Evolutionary conservation across 1,140 invertebrate species (phyloP), one percentile per base, ranked within the genome.

Genomic region (Atta cephalotes): DNA sequence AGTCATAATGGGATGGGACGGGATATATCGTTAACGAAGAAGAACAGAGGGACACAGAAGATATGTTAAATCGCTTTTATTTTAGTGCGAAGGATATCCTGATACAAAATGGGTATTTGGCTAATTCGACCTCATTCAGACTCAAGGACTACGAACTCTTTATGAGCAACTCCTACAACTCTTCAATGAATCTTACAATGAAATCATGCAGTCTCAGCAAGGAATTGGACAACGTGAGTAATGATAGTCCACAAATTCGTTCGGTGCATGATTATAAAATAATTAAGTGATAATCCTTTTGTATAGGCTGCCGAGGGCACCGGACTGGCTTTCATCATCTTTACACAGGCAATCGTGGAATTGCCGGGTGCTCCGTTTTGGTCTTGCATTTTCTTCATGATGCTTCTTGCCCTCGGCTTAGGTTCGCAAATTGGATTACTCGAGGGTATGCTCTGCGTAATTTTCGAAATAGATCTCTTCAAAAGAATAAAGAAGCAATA

Each of bases 361-460:
- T 95, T 99, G 80, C 98, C 98, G 0, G 97, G 97, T 14, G 97
- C 98, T 1, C 98, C 98, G 21, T 98, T 99, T 94, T 99, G 98
- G 98, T 97, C 98, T 2, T 97, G 98, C 84, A 97, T 98, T 53
- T 99, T 99, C 96, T 99, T 99, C 96, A 95, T 98, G 91, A 99
- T 99, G 98, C 95, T 99, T 66, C 95, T 99, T 12, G 98, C 98
- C 0, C 96, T 99, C 31, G 98, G 98, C 5, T 95, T 99, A 14
- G 98, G 98, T 58, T 98, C 98, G 35, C 98, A 99, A 95, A 98
- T 99, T 93, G 98, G 98, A 71, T 98, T 98, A 88, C 96, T 99
- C 89, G 98, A 98, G 95, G 98, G 98, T 31, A 98, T 99, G 96
- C 96, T 99, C 31, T 98, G 98, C 93, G 98, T 98, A 39, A 97